These are phyloP conservation scores for Rhyacichthys aspro DNA, from an alignment of 2,797 vertebrate species.

Conservation along the genomic window DNA sequence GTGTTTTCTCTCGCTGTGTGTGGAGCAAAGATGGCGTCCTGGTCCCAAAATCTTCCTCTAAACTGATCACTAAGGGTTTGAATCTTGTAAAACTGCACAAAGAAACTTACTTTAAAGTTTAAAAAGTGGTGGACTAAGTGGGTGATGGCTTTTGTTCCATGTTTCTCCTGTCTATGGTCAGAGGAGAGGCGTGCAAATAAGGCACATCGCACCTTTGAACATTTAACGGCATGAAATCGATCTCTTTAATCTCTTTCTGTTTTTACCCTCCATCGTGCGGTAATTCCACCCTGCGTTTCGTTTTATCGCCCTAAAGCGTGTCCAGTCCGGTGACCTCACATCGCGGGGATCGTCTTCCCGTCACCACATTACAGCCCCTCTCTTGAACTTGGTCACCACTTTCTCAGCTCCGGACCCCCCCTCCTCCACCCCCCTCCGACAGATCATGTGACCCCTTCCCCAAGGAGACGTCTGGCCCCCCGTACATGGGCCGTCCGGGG, in stretches of 20 bases:
- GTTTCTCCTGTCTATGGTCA: background rate
- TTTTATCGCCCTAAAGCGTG: conserved; percentile 31
- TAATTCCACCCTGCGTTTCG: conserved; percentile 58
- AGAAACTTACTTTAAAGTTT: too few species aligned
- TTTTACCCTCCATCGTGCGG: conserved; percentile 41
- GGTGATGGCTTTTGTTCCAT: background rate
- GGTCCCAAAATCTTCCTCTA: background rate
- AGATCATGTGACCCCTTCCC: conserved; percentile 41
- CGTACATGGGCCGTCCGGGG: conserved; percentile 12
- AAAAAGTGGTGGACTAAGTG: background rate
- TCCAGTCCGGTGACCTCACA: conserved; percentile 58
- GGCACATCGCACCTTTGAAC: conserved; percentile 1
- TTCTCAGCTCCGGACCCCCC: conserved; percentile 27
- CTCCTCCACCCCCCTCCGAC: conserved; percentile 26
- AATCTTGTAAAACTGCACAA: too few species aligned
- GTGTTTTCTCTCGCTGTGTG: background rate
- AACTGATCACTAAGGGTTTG: background rate
- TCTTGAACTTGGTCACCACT: conserved; percentile 49
- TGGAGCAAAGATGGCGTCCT: background rate
- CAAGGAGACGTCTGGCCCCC: conserved; percentile 6
- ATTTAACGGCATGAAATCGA: conserved; percentile 21
- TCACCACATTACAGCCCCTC: conserved; percentile 59
- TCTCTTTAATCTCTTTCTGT: conserved; percentile 26
- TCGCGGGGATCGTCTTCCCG: conserved; percentile 65
- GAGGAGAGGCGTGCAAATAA: background rate